Base-by-base conservation (phyloP, 2,888 invertebrate species). In the Drosophila fulvimacula region DNA sequence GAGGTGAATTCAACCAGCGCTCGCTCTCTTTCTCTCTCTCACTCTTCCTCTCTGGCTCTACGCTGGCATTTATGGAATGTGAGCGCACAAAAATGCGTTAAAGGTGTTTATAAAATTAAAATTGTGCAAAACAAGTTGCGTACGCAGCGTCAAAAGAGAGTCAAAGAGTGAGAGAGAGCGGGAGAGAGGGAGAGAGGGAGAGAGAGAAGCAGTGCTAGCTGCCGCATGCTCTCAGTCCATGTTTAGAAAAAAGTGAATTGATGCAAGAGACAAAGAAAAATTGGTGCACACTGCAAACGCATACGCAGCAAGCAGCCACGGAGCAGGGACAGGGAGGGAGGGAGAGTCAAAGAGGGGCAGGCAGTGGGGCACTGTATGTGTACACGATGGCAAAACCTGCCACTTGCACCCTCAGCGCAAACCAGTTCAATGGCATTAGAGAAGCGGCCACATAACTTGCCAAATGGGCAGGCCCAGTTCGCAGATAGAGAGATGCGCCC, bases 41-140 rank as follows among this genome's bases (percentile, higher is more conserved):
- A 13, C 36, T 30, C 44, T 59, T 3, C 10, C 59, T 53, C 62
- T 36, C 44, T 42, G 17, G 30, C 61, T 59, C 57, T 58, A 62
- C 68, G 72, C 52, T 72, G 88, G 85, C 80, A 86, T 86, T 88
- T 86, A 88, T 86, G 85, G 85, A 86, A 86, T 86, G 85, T 88
- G 83, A 88, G 85, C 83, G 86, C 83, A 83, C 80, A 86, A 86
- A 86, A 88, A 86, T 86, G 85, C 85, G 85, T 86, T 88, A 88
- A 86, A 86, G 85, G 85, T 86, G 85, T 88, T 86, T 86, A 86
- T 88, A 86, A 88, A 86, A 86, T 86, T 86, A 86, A 86, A 80
- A 86, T 86, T 86, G 85, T 86, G 86, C 83, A 80, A 83, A 86
- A 86, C 85, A 86, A 86, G 85, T 88, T 88, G 85, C 85, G 78